Base-by-base conservation (phyloP, 2,888 invertebrate species). In the Trypoxylon attenuatum region DNA sequence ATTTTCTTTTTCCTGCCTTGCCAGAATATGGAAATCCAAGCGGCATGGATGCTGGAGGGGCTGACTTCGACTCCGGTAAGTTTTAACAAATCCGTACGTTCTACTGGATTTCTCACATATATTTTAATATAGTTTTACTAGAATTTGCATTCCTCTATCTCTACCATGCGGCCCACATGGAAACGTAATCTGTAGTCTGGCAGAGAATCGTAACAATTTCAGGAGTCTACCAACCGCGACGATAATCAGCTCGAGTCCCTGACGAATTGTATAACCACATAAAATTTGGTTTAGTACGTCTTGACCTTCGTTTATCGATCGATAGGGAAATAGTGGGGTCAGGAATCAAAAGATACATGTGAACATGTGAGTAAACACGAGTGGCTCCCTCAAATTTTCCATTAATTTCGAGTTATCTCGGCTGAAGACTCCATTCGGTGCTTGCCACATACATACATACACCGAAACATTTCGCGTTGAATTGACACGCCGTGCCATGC, bases 11-110 rank as follows among this genome's bases (percentile, higher is more conserved):
- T 43, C 33, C 63, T 76, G 77, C 77, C 70, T 63, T 90, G 90
- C 73, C 90, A 93, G 94, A 94, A 91, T 94, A 94, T 84, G 87
- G 87, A 71, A 84, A 83, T 89, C 93, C 94, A 90, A 91, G 91
- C 87, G 92, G 92, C 84, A 93, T 94, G 93, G 94, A 94, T 87
- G 91, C 92, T 83, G 92, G 93, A 74, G 89, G 92, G 78, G 92
- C 92, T 84, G 94, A 94, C 87, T 94, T 94, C 89, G 94, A 94
- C 88, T 92, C 94, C 88, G 93, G 93, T 91, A 88, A 90, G 90
- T 87, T 59, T 49, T 22, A 42, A 49, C 10, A 8, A 0, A 21
- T 6, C 39, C 27, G 4, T 25, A 43, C 25, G 39, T 15, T 3
- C 33, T 2, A 33, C 0, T 33, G n/a, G 5, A 33, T 10, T 33